These are phyloP conservation scores for Chrysemys picta DNA, from an alignment of 2,113 vertebrate species.

Conservation along the genomic window DNA sequence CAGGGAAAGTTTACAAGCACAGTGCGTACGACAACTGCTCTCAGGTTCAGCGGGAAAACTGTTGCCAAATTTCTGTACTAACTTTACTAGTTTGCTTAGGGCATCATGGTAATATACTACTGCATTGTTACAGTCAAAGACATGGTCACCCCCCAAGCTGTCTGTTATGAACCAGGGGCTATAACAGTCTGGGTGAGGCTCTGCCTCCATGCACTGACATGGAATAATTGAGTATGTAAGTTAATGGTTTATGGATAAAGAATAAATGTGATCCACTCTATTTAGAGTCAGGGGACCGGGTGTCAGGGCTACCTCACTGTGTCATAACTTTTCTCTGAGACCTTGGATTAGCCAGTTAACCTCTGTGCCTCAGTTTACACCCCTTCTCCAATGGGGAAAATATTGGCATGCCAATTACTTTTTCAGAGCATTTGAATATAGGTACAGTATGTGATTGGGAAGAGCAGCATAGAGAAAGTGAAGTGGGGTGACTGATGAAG, in stretches of 20 bases:
- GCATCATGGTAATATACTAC: neutral
- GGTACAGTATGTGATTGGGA: neutral
- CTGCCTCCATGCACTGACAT: neutral
- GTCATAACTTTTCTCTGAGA: neutral
- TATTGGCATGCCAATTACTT: neutral
- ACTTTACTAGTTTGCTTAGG: conserved; percentile 32
- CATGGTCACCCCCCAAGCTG: accelerated
- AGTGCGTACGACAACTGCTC: conserved; percentile 14
- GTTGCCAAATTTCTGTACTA: conserved; percentile 17
- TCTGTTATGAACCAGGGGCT: neutral
- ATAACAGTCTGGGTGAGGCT: neutral
- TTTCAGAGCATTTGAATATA: neutral
- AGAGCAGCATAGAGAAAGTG: neutral
- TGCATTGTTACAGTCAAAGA: neutral
- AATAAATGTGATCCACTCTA: no score
- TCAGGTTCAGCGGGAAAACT: neutral
- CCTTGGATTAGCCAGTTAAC: neutral
- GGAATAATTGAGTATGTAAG: neutral
- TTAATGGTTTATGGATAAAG: neutral
- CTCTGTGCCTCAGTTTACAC: neutral
- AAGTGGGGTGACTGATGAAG: neutral
- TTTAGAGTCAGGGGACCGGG: neutral
- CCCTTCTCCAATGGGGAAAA: neutral
- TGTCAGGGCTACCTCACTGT: neutral
- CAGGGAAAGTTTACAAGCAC: conserved; percentile 49